phyloP scores from a whole-genome alignment of 2,797 vertebrate species.

The Muscicapa comitata region DNA sequence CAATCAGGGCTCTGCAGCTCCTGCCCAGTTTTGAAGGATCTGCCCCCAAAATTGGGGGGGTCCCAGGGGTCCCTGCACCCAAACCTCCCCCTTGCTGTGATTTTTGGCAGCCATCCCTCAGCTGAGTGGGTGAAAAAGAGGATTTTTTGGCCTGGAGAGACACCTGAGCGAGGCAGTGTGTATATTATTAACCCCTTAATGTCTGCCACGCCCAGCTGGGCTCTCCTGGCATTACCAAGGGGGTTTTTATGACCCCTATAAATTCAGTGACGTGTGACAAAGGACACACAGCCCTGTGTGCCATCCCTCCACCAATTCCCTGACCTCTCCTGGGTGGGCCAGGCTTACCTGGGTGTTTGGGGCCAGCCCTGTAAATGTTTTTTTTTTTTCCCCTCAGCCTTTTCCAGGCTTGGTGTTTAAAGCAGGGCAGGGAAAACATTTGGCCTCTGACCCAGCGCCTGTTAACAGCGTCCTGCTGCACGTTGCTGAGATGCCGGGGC shows the following conservation, averaged over 20 bases:
- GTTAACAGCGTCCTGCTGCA: constrained; percentile 3
- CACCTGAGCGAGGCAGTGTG: no score
- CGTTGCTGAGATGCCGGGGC: constrained; percentile 26
- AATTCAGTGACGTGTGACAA: background rate
- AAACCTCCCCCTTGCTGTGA: background rate
- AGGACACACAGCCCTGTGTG: background rate
- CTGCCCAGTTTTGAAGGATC: fast-evolving
- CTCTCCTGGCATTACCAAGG: background rate
- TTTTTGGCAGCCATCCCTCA: fast-evolving
- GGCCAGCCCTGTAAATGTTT: background rate
- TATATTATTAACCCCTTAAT: fast-evolving
- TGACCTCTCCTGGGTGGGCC: fast-evolving
- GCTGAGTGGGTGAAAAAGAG: background rate
- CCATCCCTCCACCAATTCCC: background rate
- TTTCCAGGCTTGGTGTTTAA: constrained; percentile 16
- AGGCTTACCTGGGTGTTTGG: background rate
- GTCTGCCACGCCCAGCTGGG: fast-evolving
- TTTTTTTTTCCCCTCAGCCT: background rate
- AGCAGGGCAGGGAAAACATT: constrained; percentile 45
- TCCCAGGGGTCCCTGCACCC: background rate
- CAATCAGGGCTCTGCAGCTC: background rate
- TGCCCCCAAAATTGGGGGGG: background rate
- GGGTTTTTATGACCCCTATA: fast-evolving
- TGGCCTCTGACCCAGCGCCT: constrained; percentile 50
- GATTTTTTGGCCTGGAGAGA: background rate